Evolutionary conservation across 2,888 invertebrate species (phyloP), one percentile per base, ranked within the genome.

Genomic region (Pterobdella sp.): DNA sequence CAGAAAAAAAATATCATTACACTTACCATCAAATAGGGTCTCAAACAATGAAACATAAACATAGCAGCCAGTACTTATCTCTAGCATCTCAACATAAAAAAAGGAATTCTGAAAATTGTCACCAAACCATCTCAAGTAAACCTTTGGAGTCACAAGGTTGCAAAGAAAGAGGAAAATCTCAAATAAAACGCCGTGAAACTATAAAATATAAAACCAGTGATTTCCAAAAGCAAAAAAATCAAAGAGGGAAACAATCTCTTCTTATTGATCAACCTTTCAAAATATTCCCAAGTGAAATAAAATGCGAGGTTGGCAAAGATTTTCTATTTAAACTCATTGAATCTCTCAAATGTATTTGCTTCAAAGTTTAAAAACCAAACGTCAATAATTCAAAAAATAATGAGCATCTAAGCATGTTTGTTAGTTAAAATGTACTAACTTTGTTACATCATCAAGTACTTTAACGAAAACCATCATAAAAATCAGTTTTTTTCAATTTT

Each of bases 131-230:
- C n/a, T n/a, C n/a, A n/a, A n/a, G n/a, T n/a, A n/a, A n/a, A n/a
- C n/a, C n/a, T n/a, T n/a, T n/a, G n/a, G n/a, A n/a, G n/a, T 26
- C 18, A 56, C 60, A 56, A 56, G n/a, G 26, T 26, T 26, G 26
- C 7, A 7, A 18, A 14, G n/a, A 56, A n/a, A 56, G 26, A 22
- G 14, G 26, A 14, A 56, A 56, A n/a, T 56, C 60, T 4, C 60
- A 56, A 56, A 56, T 56, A 14, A 56, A 56, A 56, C 18, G 60
- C 18, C 60, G 65, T 31, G 65, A 65, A 7, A 65, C 35, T 10
- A 65, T 65, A 32, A 65, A 65, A 65, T 65, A 32, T 34, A 65
- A 10, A 65, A 65, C 18, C 4, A 22, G 31, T 7, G 65, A 34
- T 29, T 3, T 7, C 26, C 32, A 34, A 65, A 29, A 10, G 3